Base-by-base conservation (phyloP, 1,140 invertebrate genomes). In the Agrypnia vestita region DNA sequence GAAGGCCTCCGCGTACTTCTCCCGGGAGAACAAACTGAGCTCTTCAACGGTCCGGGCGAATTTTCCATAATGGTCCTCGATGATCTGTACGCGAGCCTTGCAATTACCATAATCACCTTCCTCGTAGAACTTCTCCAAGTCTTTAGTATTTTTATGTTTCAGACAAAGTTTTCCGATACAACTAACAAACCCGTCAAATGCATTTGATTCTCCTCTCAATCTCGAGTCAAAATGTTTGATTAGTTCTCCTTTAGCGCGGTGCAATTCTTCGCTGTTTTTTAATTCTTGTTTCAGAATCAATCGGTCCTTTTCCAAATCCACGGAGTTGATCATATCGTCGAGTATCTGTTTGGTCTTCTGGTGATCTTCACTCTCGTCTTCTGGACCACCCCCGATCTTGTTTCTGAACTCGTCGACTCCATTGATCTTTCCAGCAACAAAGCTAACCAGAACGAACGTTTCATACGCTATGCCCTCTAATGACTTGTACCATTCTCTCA, bases 321-420 rank as follows among this genome's bases (percentile, higher is more conserved):
- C 11, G 21, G 3, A 13, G 13, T 59, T 12, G 9, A 59, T 3
- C 17, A 59, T 17, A 59, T 12, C 17, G 17, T 59, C 21, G 12
- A 59, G 15, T 59, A 21, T 59, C 21, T 59, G 55, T 19, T 59
- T 11, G 1, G 15, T n/a, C 21, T 19, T 11, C 17, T 17, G 9
- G 12, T 10, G 17, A 11, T 13, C 55, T 21, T 59, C 55, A 0
- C 8, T 21, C 3, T 59, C 17, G 15, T 21, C 55, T 10, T 59
- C 55, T 59, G 17, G 15, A 15, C 17, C 12, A 19, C 12, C 21
- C 11, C 55, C 55, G 17, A 59, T 59, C 8, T 9, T 19, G 21
- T 59, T 59, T 59, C 21, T 59, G 55, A 59, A 59, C 21, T 59
- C 15, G 21, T 59, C 17, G 55, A 59, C 21, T 4, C 15, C n/a